phyloP scores from a whole-genome alignment of 2,888 invertebrate species.

The Phragmatobia fuliginosa region DNA sequence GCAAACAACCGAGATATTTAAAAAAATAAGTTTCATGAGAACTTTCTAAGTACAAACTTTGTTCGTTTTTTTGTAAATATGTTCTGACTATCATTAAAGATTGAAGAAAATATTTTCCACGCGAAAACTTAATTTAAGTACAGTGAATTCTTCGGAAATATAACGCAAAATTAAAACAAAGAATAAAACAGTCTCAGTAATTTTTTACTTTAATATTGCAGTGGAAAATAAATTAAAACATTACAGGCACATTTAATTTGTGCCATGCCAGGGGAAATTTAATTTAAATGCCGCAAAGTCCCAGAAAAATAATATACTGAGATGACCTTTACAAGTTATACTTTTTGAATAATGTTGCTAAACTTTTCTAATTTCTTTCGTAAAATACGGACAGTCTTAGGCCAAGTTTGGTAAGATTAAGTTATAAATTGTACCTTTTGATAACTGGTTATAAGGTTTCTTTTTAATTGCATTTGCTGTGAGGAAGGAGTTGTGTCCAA shows the following conservation, averaged over 20 bases:
- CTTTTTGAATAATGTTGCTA: slow-evolving; percentile 23
- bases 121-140: neutral
- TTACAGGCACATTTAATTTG: slow-evolving; percentile 16
- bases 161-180: neutral
- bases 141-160: neutral
- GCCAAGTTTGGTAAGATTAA: slow-evolving; percentile 45
- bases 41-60: neutral
- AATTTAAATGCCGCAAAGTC: slow-evolving; percentile 23
- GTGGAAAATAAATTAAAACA: slow-evolving; percentile 10
- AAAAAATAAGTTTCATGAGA: neutral
- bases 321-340: slow-evolving; percentile 21
- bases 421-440: slow-evolving; percentile 60
- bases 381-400: slow-evolving; percentile 22
- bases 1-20: too few relatives aligned
- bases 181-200: neutral
- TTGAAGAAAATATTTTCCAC: neutral
- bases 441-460: slow-evolving; percentile 55
- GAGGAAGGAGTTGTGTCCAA: slow-evolving; percentile 33
- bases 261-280: slow-evolving; percentile 12
- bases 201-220: slow-evolving; percentile 7
- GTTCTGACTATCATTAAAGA: neutral
- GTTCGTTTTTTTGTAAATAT: neutral
- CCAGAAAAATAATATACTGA: slow-evolving; percentile 20
- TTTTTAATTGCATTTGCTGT: slow-evolving; percentile 49
- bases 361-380: slow-evolving; percentile 29